These are phyloP conservation scores for Drosophila navojoa DNA, from an alignment of 1,140 invertebrate genomes.

Conservation along the genomic window DNA sequence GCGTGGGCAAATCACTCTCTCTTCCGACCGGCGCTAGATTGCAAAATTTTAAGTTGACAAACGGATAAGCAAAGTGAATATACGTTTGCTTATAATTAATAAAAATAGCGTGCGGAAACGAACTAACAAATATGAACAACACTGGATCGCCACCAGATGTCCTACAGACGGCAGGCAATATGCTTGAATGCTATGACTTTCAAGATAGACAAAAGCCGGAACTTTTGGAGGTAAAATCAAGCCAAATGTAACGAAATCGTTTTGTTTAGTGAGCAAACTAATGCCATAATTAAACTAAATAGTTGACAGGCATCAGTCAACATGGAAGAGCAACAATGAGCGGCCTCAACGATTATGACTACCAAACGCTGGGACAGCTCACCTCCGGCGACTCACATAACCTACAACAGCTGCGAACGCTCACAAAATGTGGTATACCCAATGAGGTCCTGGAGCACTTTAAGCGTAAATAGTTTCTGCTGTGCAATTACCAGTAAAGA, in stretches of 20 bases:
- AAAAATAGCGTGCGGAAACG: conserved; percentile 1
- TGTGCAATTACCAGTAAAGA: background rate
- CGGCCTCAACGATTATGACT: conserved; percentile 95
- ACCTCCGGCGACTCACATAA: conserved; percentile 86
- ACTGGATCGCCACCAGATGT: conserved; percentile 59
- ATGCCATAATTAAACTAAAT: background rate
- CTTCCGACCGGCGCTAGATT: conserved; percentile 39
- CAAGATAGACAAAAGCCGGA: conserved; percentile 69
- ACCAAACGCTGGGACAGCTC: conserved; percentile 90
- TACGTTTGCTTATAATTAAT: conserved; percentile 2
- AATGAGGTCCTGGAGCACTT: conserved; percentile 97
- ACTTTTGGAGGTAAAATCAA: conserved; percentile 64
- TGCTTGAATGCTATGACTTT: conserved; percentile 75
- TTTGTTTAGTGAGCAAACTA: background rate
- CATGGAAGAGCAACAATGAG: conserved; percentile 85
- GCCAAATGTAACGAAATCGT: background rate
- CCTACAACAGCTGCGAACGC: conserved; percentile 91
- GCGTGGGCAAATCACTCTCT: conserved; percentile 42
- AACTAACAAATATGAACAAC: conserved; percentile 40
- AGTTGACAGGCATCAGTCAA: conserved; percentile 80
- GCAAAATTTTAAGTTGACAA: conserved; percentile 18
- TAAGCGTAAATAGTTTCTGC: conserved; percentile 88
- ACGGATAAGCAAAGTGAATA: background rate
- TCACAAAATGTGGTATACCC: conserved; percentile 94
- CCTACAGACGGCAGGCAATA: conserved; percentile 70